Base-by-base conservation (phyloP, 2,113 vertebrate genomes). In the Meles meles region DNA sequence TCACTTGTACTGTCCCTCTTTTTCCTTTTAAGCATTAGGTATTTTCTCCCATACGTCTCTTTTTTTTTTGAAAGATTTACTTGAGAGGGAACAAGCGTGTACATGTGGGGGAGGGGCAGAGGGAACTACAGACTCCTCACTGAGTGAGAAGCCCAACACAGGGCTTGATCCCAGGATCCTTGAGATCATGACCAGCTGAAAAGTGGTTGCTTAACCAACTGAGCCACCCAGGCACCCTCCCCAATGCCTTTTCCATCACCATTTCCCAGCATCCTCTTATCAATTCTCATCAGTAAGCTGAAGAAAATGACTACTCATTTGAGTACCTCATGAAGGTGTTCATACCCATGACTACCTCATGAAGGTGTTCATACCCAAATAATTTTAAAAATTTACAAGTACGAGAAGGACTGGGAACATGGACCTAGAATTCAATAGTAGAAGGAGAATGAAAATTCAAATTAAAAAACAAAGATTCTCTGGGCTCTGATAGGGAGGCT, bases 311-410 rank as follows among this genome's bases (percentile, higher is more conserved):
- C 49, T 83, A 84, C 7, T 44, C n/a, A n/a, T n/a, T n/a, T n/a
- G n/a, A n/a, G n/a, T n/a, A n/a, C n/a, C n/a, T n/a, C n/a, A n/a
- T n/a, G n/a, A 88, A 88, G 44, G 47, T 23, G 25, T 67, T 88
- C 12, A n/a, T 25, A 81, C 6, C 23, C 76, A 79, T n/a, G n/a
- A n/a, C n/a, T n/a, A n/a, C n/a, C n/a, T n/a, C n/a, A n/a, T n/a
- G n/a, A 88, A 88, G 44, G 47, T 23, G 25, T 67, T 88, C 12
- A n/a, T 25, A 81, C 6, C 23, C 76, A 79, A 85, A 52, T 59
- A 81, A 83, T 63, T 87, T 76, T 74, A n/a, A 92, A 92, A 89
- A 91, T 76, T 80, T 59, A 80, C 17, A 77, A 69, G 86, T 85
- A 8, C 80, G 25, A 76, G 11, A 91, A 44, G 34, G 23, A 57